Evolutionary conservation across 2,888 invertebrate genomes (phyloP).

Genomic region (Beris morrisii): DNA sequence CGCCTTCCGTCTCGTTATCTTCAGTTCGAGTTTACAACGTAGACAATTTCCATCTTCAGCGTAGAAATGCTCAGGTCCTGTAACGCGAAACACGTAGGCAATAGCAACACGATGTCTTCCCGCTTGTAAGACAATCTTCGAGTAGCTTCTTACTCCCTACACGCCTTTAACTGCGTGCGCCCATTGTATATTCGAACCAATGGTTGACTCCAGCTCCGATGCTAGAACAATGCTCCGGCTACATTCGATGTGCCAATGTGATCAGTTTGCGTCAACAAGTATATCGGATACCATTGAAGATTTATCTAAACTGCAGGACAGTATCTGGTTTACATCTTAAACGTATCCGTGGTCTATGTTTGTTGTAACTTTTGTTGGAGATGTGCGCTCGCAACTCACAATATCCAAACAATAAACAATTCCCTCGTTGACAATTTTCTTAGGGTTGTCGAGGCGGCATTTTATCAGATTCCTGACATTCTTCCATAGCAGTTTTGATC

Average conservation of each 20-base stretch:
- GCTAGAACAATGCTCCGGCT: conserved; percentile 8
- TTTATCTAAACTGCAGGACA: conserved; percentile 3
- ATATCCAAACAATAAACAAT: too few species aligned
- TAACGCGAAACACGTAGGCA: conserved; percentile 19
- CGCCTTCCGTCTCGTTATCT: conserved; percentile 29
- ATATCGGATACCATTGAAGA: conserved; percentile 10
- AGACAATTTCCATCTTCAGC: conserved; percentile 15
- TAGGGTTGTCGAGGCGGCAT: too few species aligned
- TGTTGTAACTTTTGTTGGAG: too few species aligned
- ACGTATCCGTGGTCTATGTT: too few species aligned
- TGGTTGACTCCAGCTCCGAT: not conserved
- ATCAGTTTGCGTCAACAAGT: conserved; percentile 7
- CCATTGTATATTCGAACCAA: too few species aligned
- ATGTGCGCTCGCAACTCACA: too few species aligned
- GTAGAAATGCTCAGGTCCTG: conserved; percentile 16
- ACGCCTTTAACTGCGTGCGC: not conserved
- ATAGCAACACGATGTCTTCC: conserved; percentile 24
- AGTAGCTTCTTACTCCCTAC: conserved; percentile 23
- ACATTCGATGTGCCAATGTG: conserved; percentile 19
- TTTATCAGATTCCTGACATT: too few species aligned
- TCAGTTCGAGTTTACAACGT: conserved; percentile 12
- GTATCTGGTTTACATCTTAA: conserved; percentile 8
- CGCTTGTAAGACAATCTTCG: conserved; percentile 18
- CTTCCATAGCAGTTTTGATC: too few species aligned
- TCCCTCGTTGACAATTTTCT: too few species aligned